Evolutionary conservation across 2,113 vertebrate species (phyloP).

Genomic region (Pitta sordida): DNA sequence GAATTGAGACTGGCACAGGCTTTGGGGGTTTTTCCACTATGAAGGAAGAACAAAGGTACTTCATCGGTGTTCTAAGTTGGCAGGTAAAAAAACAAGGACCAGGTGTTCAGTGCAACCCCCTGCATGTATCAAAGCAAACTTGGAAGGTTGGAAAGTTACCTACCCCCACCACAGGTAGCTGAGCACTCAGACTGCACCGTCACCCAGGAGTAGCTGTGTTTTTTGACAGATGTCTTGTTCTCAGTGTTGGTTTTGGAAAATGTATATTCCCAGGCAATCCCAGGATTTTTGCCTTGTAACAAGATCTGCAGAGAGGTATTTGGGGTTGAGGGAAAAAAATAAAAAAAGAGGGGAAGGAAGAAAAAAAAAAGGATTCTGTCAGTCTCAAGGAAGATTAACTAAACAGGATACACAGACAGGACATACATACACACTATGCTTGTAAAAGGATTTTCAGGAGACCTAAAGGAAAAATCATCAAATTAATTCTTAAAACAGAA

Average conservation of each 20-base stretch:
- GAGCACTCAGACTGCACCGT: slow-evolving; percentile 88
- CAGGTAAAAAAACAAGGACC: background rate
- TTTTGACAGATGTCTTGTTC: slow-evolving; percentile 69
- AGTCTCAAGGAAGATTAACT: background rate
- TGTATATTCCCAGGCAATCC: slow-evolving; percentile 91
- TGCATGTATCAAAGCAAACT: background rate
- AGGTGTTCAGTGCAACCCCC: background rate
- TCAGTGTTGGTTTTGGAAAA: slow-evolving; percentile 74
- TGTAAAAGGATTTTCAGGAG: background rate
- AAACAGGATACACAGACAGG: background rate
- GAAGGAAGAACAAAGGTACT: background rate
- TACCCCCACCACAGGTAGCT: slow-evolving; percentile 90
- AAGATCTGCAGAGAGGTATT: slow-evolving; percentile 77
- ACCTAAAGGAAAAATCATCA: background rate
- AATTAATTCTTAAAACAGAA: background rate
- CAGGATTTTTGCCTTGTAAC: slow-evolving; percentile 92
- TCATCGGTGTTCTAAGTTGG: background rate
- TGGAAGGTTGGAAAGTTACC: background rate
- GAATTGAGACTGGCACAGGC: background rate
- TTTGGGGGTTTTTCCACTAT: background rate
- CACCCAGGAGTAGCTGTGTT: slow-evolving; percentile 83
- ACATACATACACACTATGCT: background rate
- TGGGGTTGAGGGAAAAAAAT: background rate
- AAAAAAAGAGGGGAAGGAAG: background rate
- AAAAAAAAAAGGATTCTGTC: background rate